Percentiles rank a stretch among this genome's conserved stretches.
Evolutionary conservation across 1,140 invertebrate genomes (phyloP).

Genomic region (Dreissena polymorpha): DNA sequence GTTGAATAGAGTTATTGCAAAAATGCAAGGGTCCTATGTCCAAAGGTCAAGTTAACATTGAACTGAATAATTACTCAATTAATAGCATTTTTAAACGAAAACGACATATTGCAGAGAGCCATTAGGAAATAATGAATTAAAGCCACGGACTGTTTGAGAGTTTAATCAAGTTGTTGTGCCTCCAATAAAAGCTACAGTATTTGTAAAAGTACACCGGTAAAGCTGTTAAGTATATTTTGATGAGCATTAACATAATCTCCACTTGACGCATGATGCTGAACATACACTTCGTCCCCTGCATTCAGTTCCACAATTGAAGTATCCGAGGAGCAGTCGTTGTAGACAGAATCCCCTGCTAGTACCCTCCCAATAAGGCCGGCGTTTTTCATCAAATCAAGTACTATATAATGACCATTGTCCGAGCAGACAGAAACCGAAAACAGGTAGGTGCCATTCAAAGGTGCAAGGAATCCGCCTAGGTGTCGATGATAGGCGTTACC

Average conservation of each 20-base stretch:
- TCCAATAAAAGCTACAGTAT: not conserved
- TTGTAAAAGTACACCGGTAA: slow-evolving; percentile 26
- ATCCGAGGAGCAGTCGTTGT: not conserved
- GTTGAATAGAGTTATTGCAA: too few relatives aligned
- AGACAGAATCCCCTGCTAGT: not conserved
- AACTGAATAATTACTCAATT: too few relatives aligned
- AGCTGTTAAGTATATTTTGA: slow-evolving; percentile 24
- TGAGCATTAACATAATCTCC: slow-evolving; percentile 13
- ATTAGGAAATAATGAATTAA: too few relatives aligned
- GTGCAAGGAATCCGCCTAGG: slow-evolving; percentile 10
- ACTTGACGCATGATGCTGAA: not conserved
- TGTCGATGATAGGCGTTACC: slow-evolving; percentile 20
- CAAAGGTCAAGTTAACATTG: too few relatives aligned
- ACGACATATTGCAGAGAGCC: too few relatives aligned
- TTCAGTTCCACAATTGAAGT: not conserved
- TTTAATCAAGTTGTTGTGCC: too few relatives aligned
- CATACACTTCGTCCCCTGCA: slow-evolving; percentile 4
- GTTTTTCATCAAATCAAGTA: not conserved
- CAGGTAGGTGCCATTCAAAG: slow-evolving; percentile 8
- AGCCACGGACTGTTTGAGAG: too few relatives aligned
- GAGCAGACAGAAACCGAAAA: slow-evolving; percentile 1
- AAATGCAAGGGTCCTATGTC: too few relatives aligned
- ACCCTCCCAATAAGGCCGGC: not conserved
- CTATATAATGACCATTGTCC: not conserved
- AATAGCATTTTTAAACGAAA: too few relatives aligned